These are phyloP conservation scores for Drosophila rufa DNA, from an alignment of 1,140 invertebrate genomes.

Conservation along the genomic window DNA sequence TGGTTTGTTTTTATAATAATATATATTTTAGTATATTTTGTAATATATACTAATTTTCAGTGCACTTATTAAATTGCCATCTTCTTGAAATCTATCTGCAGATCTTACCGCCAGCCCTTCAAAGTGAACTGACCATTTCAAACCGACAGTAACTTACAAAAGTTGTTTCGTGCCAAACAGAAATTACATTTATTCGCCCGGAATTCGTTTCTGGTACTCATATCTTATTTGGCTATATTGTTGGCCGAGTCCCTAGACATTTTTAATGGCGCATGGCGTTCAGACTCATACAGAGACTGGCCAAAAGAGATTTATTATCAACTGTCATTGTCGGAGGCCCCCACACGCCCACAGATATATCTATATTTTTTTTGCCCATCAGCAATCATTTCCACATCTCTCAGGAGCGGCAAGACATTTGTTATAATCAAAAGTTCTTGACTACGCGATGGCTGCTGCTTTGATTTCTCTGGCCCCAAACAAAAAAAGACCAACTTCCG, in stretches of 20 bases:
- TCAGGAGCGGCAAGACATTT: conserved; percentile 64
- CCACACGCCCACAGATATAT: neutral
- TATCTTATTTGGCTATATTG: conserved; percentile 61
- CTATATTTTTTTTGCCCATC: conserved; percentile 2
- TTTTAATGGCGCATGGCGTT: conserved; percentile 58
- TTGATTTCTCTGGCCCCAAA: conserved; percentile 59
- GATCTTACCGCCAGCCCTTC: conserved; percentile 6
- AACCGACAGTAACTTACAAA: conserved; percentile 37
- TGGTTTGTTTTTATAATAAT: too few species aligned
- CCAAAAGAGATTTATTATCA: conserved; percentile 78
- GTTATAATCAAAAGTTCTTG: conserved; percentile 80
- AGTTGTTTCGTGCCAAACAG: conserved; percentile 71
- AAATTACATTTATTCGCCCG: conserved; percentile 64
- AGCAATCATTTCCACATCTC: conserved; percentile 40
- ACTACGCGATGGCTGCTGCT: conserved; percentile 42
- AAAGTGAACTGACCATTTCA: conserved; percentile 34
- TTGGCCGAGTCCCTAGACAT: conserved; percentile 61
- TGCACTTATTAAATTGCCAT: neutral
- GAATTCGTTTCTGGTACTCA: conserved; percentile 23
- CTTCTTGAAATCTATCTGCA: conserved; percentile 16
- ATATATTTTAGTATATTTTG: too few species aligned
- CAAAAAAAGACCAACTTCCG: conserved; percentile 54
- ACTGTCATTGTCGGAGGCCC: conserved; percentile 56
- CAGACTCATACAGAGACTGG: conserved; percentile 42
- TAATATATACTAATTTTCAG: neutral